Base-by-base conservation (phyloP, 1,140 invertebrate species). In the Aphis gossypii region DNA sequence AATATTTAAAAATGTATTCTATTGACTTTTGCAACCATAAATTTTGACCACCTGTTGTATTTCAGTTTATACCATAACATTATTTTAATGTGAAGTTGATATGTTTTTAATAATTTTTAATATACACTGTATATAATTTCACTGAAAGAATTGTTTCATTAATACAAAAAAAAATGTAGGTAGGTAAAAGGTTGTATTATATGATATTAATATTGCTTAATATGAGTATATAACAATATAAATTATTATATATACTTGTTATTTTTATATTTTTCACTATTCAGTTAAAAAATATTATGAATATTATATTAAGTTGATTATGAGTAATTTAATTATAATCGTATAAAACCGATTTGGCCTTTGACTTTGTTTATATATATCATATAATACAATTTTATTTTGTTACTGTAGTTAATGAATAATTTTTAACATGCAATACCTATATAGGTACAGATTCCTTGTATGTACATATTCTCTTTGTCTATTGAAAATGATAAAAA, bases 11-110 rank as follows among this genome's bases (percentile, higher is more conserved):
- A 87, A 54, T 38, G 6, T 54, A 44, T 54, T 88, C 1, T n/a
- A 7, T 54, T 8, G n/a, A 88, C 21, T n/a, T n/a, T n/a, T 51
- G 46, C 46, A n/a, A 87, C 0, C 2, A n/a, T 48, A 68, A n/a
- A 35, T n/a, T n/a, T 14, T 48, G 30, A 20, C 87, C 48, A 88
- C 87, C 87, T 88, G 87, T 88, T 88, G 87, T 88, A 54, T 54
- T 35, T 88, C 1, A 38, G 7, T 30, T 25, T 11, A 30, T 48
- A 18, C 5, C 11, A 48, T 87, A n/a, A 48, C 30, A 87, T 54
- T 35, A 18, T 88, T 68, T 88, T 51, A n/a, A 54, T 88, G 18
- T 54, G 9, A 88, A 54, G n/a, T 35, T 48, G 48, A 54, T 54
- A 38, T 51, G 54, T 30, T 51, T 41, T 41, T 41, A 46, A 8